Base-by-base conservation (phyloP, 1,140 invertebrate species). In the Drosophila watanabei region DNA sequence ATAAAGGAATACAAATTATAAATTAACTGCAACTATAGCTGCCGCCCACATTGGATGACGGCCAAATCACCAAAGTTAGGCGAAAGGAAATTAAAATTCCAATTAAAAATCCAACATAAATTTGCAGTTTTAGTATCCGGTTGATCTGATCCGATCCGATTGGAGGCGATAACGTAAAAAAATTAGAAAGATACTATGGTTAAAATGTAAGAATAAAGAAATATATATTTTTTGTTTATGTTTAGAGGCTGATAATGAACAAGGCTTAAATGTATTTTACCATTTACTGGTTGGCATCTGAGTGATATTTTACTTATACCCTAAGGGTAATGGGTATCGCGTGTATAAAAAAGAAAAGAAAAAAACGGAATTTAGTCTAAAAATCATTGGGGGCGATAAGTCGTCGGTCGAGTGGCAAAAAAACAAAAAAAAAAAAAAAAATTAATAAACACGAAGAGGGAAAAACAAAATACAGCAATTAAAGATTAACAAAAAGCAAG, bases 401-500 rank as follows among this genome's bases (percentile, higher is more conserved):
- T 80, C 75, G 77, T 43, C 56, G 54, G 39, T 88, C 64, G 78
- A 82, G 79, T 84, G 80, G 76, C 79, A 80, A 80, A 70, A 80
- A n/a, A n/a, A n/a, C n/a, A n/a, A n/a, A n/a, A n/a, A n/a, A n/a
- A 80, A 80, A 70, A 80, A 83, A 77, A 24, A 24, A 24, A 24
- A 24, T 24, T 84, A 77, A 84, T 76, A 84, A 76, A 85, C 82
- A 85, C 64, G 71, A 62, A 64, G 20, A 66, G 66, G 45, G 79
- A 87, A 80, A 80, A 82, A 77, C 63, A 87, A 88, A 88, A 89
- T 61, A 88, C 62, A 64, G 69, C 84, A 89, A 88, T 89, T 88
- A 89, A 84, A 89, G 85, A 88, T 88, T 89, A 88, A 80, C 78
- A 75, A 66, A 77, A 69, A 86, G 62, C 62, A 24, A 32, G 30